Evolutionary conservation across 2,888 invertebrate species (phyloP).

Genomic region (Pseudeuparius sepicola): DNA sequence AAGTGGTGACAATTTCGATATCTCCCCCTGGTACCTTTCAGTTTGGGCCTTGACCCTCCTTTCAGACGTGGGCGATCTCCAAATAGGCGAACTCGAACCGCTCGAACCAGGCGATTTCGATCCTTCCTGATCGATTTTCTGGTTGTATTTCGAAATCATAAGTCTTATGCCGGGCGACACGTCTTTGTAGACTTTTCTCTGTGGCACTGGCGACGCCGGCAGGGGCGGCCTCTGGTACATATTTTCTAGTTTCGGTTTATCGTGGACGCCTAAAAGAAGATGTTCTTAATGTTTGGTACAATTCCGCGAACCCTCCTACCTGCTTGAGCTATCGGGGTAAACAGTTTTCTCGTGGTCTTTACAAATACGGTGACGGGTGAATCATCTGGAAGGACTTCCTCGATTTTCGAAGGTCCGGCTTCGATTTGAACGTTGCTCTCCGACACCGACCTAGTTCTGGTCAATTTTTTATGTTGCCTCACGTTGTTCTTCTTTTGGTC

Average conservation of each 20-base stretch:
- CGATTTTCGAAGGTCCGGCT: constrained; percentile 24
- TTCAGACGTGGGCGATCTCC: constrained; percentile 53
- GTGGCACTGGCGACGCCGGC: constrained; percentile 47
- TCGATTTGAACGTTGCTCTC: constrained; percentile 23
- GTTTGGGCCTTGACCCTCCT: constrained; percentile 46
- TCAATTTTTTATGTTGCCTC: constrained; percentile 26
- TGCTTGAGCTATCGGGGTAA: constrained; percentile 47
- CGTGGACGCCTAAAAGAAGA: too few relatives aligned
- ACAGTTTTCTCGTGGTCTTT: constrained; percentile 70
- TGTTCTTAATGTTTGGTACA: too few relatives aligned
- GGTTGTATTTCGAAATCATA: constrained; percentile 62
- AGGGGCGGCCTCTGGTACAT: too few relatives aligned
- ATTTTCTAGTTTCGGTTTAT: too few relatives aligned
- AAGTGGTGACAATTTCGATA: constrained; percentile 34
- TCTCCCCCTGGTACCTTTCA: constrained; percentile 41
- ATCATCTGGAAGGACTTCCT: constrained; percentile 21
- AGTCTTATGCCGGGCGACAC: constrained; percentile 59
- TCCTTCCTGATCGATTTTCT: constrained; percentile 51
- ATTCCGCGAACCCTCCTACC: too few relatives aligned
- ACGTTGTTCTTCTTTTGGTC: constrained; percentile 17
- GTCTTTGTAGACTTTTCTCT: constrained; percentile 50
- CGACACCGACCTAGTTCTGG: constrained; percentile 26
- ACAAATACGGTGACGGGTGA: constrained; percentile 56
- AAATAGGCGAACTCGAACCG: constrained; percentile 54
- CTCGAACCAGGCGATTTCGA: constrained; percentile 42